Conservation (phyloP, 2,113 vertebrate species). For the Tragulus kanchil region DNA sequence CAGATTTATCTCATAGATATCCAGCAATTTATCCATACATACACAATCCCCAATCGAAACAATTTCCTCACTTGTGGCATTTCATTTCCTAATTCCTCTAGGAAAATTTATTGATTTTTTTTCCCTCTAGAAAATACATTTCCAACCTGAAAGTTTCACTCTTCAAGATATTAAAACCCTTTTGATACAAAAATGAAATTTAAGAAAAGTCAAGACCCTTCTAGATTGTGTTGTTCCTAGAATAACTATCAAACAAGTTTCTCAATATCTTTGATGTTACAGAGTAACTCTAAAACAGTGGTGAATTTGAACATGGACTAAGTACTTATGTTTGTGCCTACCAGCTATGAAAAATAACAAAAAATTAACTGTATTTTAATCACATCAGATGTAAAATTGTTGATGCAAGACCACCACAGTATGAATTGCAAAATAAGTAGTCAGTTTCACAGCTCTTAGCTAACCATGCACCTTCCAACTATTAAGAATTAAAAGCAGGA, state of each 20-base stretch:
- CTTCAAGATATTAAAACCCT: not conserved
- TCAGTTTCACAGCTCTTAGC: not conserved
- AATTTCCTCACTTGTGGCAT: constrained; percentile 17
- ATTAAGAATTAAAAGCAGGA: not conserved
- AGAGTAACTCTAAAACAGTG: not conserved
- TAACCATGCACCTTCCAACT: not conserved
- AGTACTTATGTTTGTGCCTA: not conserved
- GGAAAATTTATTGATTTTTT: constrained; percentile 42
- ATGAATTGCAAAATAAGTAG: not conserved
- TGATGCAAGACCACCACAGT: not conserved
- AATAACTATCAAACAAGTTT: not conserved
- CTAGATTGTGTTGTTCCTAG: not conserved
- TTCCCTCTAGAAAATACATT: constrained; percentile 31
- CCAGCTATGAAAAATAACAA: not conserved
- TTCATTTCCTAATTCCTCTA: constrained; percentile 54
- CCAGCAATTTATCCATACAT: not conserved
- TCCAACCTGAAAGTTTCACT: constrained; percentile 68
- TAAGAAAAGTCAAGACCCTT: not conserved
- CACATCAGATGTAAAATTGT: not conserved
- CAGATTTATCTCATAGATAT: constrained; percentile 58
- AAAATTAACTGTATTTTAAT: constrained; percentile 13
- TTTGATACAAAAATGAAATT: constrained; percentile 43
- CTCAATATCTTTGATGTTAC: not conserved
- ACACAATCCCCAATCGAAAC: constrained; percentile 41
- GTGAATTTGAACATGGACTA: not conserved